Percentiles rank a stretch among this genome's conserved stretches.
Conservation (phyloP, 1,140 invertebrate genomes). For the Scaptodrosophila lebanonensis region DNA sequence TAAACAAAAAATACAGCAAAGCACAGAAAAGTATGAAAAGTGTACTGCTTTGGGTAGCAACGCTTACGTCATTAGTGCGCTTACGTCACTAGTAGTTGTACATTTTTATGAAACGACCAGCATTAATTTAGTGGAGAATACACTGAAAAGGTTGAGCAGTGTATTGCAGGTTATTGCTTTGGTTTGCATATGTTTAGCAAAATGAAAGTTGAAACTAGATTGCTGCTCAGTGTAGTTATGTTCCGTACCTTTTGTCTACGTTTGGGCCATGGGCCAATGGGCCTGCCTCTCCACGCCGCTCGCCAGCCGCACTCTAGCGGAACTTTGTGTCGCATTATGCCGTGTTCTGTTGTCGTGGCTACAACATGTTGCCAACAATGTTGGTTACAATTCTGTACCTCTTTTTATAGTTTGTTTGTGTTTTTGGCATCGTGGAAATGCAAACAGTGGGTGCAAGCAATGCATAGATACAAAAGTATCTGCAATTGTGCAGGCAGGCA, state of each 20-base stretch:
- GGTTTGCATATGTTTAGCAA: constrained; percentile 8
- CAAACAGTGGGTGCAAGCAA: constrained; percentile 41
- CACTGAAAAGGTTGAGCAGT: too few relatives aligned
- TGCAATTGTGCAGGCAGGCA: constrained; percentile 26
- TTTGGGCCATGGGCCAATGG: constrained; percentile 39
- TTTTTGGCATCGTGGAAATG: constrained; percentile 19
- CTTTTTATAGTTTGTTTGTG: constrained; percentile 21
- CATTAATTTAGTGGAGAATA: too few relatives aligned
- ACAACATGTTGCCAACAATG: constrained; percentile 67
- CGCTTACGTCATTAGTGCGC: too few relatives aligned
- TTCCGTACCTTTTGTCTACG: too few relatives aligned
- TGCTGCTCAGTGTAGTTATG: constrained; percentile 26
- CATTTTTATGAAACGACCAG: too few relatives aligned
- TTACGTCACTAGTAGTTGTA: too few relatives aligned
- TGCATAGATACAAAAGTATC: constrained; percentile 53
- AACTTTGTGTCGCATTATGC: constrained; percentile 71
- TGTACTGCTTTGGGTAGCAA: too few relatives aligned
- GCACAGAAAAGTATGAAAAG: too few relatives aligned
- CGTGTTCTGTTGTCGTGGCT: constrained; percentile 63
- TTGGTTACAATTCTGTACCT: constrained; percentile 38
- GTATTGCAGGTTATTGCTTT: too few relatives aligned
- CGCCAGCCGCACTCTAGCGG: constrained; percentile 68
- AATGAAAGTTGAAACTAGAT: constrained; percentile 2
- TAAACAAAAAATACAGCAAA: too few relatives aligned
- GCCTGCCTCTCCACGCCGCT: too few relatives aligned